A percentile compares a stretch with the other conserved stretches of the same genome.
phyloP scores from a whole-genome alignment of 2,113 vertebrate genomes.

The Grammomys surdaster region DNA sequence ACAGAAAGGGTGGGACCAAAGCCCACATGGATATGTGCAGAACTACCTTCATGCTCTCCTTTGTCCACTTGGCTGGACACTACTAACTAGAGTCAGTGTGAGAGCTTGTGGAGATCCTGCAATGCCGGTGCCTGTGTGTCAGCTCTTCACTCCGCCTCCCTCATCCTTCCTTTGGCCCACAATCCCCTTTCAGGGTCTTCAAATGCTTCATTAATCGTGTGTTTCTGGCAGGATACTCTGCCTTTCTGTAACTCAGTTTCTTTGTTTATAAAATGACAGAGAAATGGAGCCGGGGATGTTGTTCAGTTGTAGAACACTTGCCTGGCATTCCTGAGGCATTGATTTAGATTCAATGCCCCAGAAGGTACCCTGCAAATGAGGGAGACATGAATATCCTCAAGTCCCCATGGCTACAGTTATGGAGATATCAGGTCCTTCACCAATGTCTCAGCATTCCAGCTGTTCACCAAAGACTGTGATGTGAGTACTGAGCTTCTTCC shows the following conservation, averaged over 20 bases:
- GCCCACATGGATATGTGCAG: rapidly evolving
- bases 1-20: background rate
- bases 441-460: background rate
- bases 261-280: background rate
- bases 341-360: background rate
- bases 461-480: background rate
- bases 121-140: background rate
- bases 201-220: background rate
- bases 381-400: background rate
- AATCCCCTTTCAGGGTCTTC: background rate
- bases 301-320: background rate
- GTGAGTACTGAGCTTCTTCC: background rate
- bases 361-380: background rate
- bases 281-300: no score
- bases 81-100: background rate
- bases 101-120: no score
- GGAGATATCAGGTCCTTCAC: background rate
- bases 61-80: background rate
- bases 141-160: background rate
- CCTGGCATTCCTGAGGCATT: background rate
- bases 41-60: background rate
- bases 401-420: background rate
- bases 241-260: background rate
- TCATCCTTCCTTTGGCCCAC: rapidly evolving
- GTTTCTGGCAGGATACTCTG: background rate